Evolutionary conservation across 2,797 vertebrate genomes (phyloP), one percentile per base, ranked within the genome.

Genomic region (Centropyge bicolor): DNA sequence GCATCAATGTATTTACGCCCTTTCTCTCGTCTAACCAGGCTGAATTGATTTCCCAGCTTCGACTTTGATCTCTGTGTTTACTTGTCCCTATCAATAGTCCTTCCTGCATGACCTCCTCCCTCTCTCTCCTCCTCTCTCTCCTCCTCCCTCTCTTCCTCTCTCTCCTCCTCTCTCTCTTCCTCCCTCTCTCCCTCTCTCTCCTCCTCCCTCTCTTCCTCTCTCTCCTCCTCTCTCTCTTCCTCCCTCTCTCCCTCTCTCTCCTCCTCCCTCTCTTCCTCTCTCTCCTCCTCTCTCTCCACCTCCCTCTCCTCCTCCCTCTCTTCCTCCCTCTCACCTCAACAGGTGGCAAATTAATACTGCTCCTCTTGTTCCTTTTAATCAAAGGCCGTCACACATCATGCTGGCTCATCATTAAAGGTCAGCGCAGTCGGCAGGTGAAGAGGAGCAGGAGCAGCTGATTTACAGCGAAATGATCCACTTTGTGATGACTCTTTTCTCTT

Each of bases 321-420:
- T 13, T n/a, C 45, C 43, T 57, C 20, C 19, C 59, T 16, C 43
- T 48, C 86, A 3, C 55, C 71, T 68, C 76, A 12, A 43, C 38
- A 66, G 84, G 70, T n/a, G 40, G 71, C 71, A 65, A 70, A 87
- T 82, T 57, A 88, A 91, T 86, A 56, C 77, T 36, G 51, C 64
- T 79, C 62, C 36, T 55, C 70, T 76, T 20, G 55, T 78, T 89
- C 45, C 48, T 78, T 85, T 81, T 91, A 90, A 91, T 92, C 85
- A 92, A 77, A 85, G 77, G 65, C 61, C 51, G 64, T 74, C 76
- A 63, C 62, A 38, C 74, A 31, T 80, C 77, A 65, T 9, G 62
- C 70, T 35, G 14, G 69, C 65, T 75, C 68, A 7, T 69, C 66
- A 71, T 82, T 86, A 80, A 90, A 92, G 91, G 90, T 90, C 88